These are phyloP conservation scores for Isichthys henryi DNA, from an alignment of 2,113 vertebrate genomes.

Conservation along the genomic window DNA sequence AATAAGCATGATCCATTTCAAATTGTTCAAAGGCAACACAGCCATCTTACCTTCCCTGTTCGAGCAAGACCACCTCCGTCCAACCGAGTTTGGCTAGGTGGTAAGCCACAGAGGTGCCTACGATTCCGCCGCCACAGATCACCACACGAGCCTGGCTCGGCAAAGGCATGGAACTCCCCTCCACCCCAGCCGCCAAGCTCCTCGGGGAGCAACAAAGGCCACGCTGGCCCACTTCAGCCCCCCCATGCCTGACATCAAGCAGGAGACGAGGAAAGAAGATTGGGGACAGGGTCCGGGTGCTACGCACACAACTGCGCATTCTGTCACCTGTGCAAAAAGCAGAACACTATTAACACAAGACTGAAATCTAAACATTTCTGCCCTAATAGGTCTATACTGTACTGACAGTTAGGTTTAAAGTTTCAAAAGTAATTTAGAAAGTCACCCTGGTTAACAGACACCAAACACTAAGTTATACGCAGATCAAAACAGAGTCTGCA, in stretches of 20 bases:
- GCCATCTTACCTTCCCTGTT: constrained; percentile 88
- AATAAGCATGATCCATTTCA: not conserved
- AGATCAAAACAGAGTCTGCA: not conserved
- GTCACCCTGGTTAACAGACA: not conserved
- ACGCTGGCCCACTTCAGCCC: constrained; percentile 45
- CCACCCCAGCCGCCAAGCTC: constrained; percentile 41
- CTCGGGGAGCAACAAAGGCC: constrained; percentile 35
- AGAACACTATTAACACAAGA: constrained; percentile 3
- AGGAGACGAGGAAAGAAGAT: constrained; percentile 66
- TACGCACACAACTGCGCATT: constrained; percentile 63
- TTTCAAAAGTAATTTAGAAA: not conserved
- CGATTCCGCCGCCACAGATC: constrained; percentile 88
- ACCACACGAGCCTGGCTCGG: constrained; percentile 81
- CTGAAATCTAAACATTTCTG: not conserved
- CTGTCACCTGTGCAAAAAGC: constrained; percentile 32
- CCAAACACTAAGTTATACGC: not conserved
- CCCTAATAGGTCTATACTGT: not conserved
- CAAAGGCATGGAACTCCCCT: constrained; percentile 52
- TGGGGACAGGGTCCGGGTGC: constrained; percentile 48
- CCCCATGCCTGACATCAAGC: constrained; percentile 46
- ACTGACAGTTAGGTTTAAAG: not conserved
- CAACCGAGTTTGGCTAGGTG: constrained; percentile 91
- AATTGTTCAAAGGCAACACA: not conserved
- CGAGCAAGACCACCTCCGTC: constrained; percentile 84
- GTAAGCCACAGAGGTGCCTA: constrained; percentile 90